These are phyloP conservation scores for Malacosoma neustria DNA, from an alignment of 2,888 invertebrate genomes.

Conservation along the genomic window DNA sequence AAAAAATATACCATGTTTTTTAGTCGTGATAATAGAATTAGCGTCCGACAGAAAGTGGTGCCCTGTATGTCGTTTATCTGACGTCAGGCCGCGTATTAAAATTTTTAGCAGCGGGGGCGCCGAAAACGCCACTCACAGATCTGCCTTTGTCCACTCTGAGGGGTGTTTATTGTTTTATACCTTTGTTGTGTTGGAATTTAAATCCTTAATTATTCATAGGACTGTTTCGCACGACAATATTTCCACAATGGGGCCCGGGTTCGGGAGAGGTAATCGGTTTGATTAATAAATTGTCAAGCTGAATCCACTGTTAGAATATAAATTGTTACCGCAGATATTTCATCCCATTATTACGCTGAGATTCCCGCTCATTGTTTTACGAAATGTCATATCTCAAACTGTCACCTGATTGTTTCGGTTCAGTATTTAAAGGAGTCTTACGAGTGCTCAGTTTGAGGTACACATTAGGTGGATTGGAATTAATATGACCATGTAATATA, in stretches of 20 bases:
- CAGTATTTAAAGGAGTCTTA: constrained; percentile 34
- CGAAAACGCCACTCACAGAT: constrained; percentile 59
- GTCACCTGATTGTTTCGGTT: constrained; percentile 67
- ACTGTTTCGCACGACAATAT: constrained; percentile 70
- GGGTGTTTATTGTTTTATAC: constrained; percentile 69
- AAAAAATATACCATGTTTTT: no score
- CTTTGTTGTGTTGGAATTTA: constrained; percentile 71
- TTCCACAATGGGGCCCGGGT: constrained; percentile 67
- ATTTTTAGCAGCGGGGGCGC: constrained; percentile 39
- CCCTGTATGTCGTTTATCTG: constrained; percentile 1
- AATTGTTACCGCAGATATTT: constrained; percentile 73
- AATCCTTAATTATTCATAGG: constrained; percentile 75
- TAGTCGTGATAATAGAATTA: constrained; percentile 21
- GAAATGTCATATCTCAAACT: constrained; percentile 68
- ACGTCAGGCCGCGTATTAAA: constrained; percentile 38
- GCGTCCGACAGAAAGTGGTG: not conserved
- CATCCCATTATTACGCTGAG: constrained; percentile 64
- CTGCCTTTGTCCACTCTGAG: constrained; percentile 67
- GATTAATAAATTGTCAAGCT: constrained; percentile 76
- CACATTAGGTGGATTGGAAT: not conserved
- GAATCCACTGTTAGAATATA: constrained; percentile 71
- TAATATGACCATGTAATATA: no score
- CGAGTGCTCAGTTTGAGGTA: constrained; percentile 4
- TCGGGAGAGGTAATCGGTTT: constrained; percentile 70
- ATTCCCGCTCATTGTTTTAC: constrained; percentile 68